Conservation (phyloP, 2,797 vertebrate species). For the Enteromius mattozi region DNA sequence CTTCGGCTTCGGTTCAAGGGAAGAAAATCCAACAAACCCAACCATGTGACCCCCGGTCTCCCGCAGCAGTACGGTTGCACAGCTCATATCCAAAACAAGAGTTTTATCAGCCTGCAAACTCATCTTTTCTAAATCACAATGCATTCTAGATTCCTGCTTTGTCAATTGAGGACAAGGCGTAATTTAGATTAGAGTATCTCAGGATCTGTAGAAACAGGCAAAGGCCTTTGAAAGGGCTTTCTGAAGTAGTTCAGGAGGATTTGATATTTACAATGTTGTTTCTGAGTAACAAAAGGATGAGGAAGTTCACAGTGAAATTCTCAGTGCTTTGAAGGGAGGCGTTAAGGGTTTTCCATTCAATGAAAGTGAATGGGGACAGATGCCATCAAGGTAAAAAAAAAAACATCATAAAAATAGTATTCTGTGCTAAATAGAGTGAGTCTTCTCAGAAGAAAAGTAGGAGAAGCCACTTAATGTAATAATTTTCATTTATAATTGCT, state of each 20-base stretch:
- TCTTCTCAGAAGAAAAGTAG: background rate
- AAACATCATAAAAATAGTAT: background rate
- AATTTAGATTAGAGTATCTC: slow-evolving; percentile 79
- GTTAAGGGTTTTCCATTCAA: slow-evolving; percentile 20
- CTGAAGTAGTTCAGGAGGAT: slow-evolving; percentile 68
- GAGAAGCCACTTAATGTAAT: background rate
- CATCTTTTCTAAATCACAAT: slow-evolving; percentile 72
- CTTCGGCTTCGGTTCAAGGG: background rate
- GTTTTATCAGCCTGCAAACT: slow-evolving; percentile 74
- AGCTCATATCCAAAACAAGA: slow-evolving; percentile 65
- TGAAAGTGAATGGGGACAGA: background rate
- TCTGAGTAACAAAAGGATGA: slow-evolving; percentile 58
- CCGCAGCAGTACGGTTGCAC: slow-evolving; percentile 67
- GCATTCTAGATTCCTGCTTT: slow-evolving; percentile 71
- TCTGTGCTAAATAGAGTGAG: background rate
- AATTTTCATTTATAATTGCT: background rate
- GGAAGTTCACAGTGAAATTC: slow-evolving; percentile 51
- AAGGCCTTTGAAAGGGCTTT: slow-evolving; percentile 53
- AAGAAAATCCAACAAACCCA: slow-evolving; percentile 7
- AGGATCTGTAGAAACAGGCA: slow-evolving; percentile 70
- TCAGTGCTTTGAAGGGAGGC: slow-evolving; percentile 32
- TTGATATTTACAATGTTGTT: slow-evolving; percentile 53
- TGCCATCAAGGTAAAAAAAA: background rate
- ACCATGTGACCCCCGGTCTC: slow-evolving; percentile 64
- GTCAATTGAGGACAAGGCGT: slow-evolving; percentile 63